phyloP scores from a whole-genome alignment of 1,140 invertebrate species.

The Glomeris maerens region DNA sequence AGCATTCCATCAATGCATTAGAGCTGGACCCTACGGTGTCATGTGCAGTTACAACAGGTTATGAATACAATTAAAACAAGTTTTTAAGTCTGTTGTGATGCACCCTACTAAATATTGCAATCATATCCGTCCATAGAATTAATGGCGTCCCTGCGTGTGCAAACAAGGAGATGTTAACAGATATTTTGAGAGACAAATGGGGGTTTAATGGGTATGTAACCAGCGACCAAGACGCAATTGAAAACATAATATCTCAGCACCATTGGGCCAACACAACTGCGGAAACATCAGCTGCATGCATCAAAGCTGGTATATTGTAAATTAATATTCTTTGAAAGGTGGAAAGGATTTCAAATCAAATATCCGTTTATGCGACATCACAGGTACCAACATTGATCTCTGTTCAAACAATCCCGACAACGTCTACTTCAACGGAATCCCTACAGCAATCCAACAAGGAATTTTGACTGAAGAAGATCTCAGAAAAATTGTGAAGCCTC shows the following conservation, averaged over 20 bases:
- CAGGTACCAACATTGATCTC: conserved; percentile 12
- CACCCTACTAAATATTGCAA: no score
- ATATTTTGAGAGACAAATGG: conserved; percentile 12
- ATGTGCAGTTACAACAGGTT: conserved; percentile 31
- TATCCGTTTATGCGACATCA: no score
- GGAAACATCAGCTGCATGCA: background rate
- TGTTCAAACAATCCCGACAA: background rate
- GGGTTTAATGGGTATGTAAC: conserved; percentile 15
- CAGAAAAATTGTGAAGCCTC: conserved; percentile 20
- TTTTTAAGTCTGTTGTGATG: no score
- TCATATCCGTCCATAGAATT: background rate
- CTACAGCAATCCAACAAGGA: conserved; percentile 13
- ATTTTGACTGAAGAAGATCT: conserved; percentile 11
- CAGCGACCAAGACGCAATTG: conserved; percentile 8
- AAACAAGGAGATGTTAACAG: conserved; percentile 9
- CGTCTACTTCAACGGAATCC: background rate
- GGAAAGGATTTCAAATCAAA: background rate
- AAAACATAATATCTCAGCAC: background rate
- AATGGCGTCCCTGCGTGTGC: conserved; percentile 12
- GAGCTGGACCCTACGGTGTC: conserved; percentile 25
- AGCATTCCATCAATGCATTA: conserved; percentile 27
- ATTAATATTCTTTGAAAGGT: background rate
- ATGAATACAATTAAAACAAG: background rate
- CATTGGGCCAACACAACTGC: background rate
- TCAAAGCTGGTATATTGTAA: background rate